These are phyloP conservation scores for Aphrocallistes beatrix DNA, from an alignment of 37 sponge, comb jelly and placozoan genomes.

Conservation along the genomic window DNA sequence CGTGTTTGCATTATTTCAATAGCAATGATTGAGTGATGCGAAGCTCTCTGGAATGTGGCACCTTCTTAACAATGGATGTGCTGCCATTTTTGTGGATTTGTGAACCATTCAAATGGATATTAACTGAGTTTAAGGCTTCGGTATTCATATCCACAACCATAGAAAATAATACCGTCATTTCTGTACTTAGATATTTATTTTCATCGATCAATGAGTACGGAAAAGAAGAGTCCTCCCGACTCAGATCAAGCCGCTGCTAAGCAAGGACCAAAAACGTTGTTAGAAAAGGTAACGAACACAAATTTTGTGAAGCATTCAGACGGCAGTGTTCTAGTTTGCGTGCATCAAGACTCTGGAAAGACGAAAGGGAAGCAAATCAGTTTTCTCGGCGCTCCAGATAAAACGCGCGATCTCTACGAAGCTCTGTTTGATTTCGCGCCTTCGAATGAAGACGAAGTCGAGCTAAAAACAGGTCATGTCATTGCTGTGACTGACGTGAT, in stretches of 20 bases:
- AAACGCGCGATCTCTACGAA: neutral
- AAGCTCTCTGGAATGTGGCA: too few relatives aligned
- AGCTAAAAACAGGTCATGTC: neutral
- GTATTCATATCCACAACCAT: too few relatives aligned
- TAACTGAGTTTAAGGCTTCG: too few relatives aligned
- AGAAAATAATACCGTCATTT: too few relatives aligned
- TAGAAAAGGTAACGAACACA: constrained; percentile 11
- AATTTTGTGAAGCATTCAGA: neutral
- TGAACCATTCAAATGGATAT: too few relatives aligned
- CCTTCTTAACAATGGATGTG: too few relatives aligned
- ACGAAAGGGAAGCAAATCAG: constrained; percentile 1
- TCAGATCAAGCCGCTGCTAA: neutral
- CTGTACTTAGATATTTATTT: too few relatives aligned
- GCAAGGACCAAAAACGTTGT: neutral
- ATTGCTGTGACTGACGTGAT: neutral
- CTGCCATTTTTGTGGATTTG: too few relatives aligned
- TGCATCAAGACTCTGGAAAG: constrained; percentile 7
- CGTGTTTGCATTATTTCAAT: too few relatives aligned
- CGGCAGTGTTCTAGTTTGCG: constrained; percentile 9
- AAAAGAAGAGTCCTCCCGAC: neutral
- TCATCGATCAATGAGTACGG: neutral
- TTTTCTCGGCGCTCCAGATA: constrained; percentile 5
- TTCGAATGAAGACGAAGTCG: constrained; percentile 18
- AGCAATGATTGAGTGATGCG: too few relatives aligned
- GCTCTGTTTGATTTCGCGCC: neutral